A percentile compares a stretch with the other conserved stretches of the same genome.
Conservation (phyloP, 2,888 invertebrate genomes). For the Rhagonycha lutea region DNA sequence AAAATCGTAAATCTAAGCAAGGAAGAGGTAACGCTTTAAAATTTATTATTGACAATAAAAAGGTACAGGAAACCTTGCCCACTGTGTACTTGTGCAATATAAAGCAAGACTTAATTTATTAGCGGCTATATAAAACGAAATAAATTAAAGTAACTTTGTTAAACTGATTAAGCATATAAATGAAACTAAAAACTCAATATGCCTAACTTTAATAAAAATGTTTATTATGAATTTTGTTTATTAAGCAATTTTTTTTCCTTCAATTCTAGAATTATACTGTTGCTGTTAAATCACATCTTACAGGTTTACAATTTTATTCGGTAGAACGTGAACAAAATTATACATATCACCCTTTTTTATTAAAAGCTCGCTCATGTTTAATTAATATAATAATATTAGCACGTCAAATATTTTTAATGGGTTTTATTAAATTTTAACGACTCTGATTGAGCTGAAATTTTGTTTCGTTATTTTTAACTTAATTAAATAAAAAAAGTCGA, state of each 20-base stretch:
- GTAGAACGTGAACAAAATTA: neutral
- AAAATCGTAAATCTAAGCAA: neutral
- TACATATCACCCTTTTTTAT: neutral
- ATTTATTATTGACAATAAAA: neutral
- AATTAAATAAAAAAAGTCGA: neutral
- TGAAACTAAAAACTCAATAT: neutral
- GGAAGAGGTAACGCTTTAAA: neutral
- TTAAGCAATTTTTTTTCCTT: too few relatives aligned
- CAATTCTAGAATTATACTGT: neutral
- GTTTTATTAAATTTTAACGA: neutral
- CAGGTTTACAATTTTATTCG: neutral
- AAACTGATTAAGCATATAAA: neutral
- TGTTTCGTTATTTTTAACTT: neutral
- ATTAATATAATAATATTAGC: neutral
- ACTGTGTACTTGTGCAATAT: neutral
- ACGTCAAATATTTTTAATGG: neutral
- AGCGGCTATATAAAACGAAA: neutral
- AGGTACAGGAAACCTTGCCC: neutral
- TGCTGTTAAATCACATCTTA: neutral
- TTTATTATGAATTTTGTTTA: neutral
- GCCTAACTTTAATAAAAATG: neutral
- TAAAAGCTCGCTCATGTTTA: neutral
- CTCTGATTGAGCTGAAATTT: neutral
- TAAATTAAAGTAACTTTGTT: neutral
- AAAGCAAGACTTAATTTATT: neutral